These are phyloP conservation scores for Thamnophis sirtalis DNA, from an alignment of 2,113 vertebrate species.

Conservation along the genomic window DNA sequence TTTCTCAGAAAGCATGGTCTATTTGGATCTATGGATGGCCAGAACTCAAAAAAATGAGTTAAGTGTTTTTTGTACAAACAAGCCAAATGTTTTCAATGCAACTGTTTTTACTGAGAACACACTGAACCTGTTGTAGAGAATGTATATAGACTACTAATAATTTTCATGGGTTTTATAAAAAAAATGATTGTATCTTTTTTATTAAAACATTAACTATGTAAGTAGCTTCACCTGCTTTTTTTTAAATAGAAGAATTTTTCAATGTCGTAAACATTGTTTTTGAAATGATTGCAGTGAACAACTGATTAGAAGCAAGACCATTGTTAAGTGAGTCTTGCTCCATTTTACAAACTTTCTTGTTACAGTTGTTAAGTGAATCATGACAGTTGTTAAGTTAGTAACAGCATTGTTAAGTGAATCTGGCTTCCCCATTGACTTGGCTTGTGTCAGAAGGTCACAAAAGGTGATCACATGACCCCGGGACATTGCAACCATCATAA, in stretches of 20 bases:
- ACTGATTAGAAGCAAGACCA: neutral
- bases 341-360: neutral
- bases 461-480: neutral
- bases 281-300: neutral
- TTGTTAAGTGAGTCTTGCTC: neutral
- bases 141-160: slow-evolving; percentile 52
- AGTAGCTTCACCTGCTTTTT: slow-evolving; percentile 60
- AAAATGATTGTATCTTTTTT: slow-evolving; percentile 70
- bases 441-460: neutral
- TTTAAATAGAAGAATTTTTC: slow-evolving; percentile 19
- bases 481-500: neutral
- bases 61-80: slow-evolving; percentile 63
- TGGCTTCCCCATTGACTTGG: neutral
- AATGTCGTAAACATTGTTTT: neutral
- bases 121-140: slow-evolving; percentile 58
- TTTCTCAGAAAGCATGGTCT: slow-evolving; percentile 58
- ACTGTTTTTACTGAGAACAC: slow-evolving; percentile 57
- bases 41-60: slow-evolving; percentile 64
- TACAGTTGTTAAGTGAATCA: neutral
- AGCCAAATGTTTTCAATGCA: slow-evolving; percentile 53
- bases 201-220: slow-evolving; percentile 76
- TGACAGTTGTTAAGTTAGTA: neutral
- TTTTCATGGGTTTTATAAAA: slow-evolving; percentile 58
- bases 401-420: neutral
- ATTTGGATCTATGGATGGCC: slow-evolving; percentile 47